A percentile compares a stretch with the other conserved stretches of the same genome.
Conservation (phyloP, 2,113 vertebrate species). For the Phaethon lepturus region DNA sequence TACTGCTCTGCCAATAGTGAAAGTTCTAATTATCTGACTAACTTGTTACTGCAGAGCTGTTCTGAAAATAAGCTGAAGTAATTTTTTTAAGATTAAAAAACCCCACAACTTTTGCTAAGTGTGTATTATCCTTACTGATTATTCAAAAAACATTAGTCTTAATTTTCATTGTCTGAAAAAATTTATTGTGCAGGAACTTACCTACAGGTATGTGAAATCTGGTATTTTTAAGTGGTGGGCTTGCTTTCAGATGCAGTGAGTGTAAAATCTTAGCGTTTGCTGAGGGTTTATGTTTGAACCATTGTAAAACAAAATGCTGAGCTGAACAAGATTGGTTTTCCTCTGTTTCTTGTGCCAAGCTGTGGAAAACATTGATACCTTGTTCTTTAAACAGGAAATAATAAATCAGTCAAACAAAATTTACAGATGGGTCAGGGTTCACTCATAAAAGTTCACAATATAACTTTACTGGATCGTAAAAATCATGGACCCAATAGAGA, state of each 20-base stretch:
- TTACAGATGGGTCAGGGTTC: not conserved
- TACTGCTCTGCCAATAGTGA: not conserved
- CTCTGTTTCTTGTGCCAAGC: not conserved
- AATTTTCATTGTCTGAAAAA: not conserved
- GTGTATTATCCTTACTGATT: not conserved
- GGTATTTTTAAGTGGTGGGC: not conserved
- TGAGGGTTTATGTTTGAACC: not conserved
- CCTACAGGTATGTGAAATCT: not conserved
- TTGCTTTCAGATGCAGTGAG: not conserved
- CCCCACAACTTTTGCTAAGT: not conserved
- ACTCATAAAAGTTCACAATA: not conserved
- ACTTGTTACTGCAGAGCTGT: not conserved
- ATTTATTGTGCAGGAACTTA: not conserved
- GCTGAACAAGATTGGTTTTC: not conserved
- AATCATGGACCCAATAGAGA: not conserved
- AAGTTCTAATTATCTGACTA: not conserved
- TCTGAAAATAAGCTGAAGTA: not conserved
- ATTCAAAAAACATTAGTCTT: not conserved
- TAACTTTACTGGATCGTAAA: slow-evolving; percentile 20
- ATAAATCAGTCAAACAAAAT: slow-evolving; percentile 4
- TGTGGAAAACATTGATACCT: not conserved
- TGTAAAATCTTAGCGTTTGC: not conserved
- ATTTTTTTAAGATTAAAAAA: not conserved
- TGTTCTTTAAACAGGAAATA: not conserved
- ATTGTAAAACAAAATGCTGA: not conserved